phyloP scores from a whole-genome alignment of 2,113 vertebrate genomes.

The Puma concolor region DNA sequence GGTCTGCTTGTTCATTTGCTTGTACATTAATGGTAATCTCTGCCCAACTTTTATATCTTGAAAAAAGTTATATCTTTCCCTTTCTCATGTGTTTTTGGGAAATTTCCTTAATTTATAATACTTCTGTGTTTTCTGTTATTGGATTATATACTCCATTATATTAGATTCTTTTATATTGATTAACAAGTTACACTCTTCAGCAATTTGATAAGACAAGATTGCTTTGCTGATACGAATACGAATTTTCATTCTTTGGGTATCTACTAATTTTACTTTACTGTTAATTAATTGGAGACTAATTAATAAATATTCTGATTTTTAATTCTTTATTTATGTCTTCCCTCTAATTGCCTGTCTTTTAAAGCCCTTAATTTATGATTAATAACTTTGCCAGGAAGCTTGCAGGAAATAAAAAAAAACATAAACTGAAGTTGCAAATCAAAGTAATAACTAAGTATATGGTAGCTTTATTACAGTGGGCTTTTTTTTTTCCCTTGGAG shows the following conservation, averaged over 20 bases:
- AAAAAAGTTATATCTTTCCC: not conserved
- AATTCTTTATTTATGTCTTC: conserved; percentile 42
- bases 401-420: not conserved
- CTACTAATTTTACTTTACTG: conserved; percentile 1
- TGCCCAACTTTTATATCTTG: not conserved
- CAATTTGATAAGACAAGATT: not conserved
- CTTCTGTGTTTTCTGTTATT: conserved; percentile 20
- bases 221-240: conserved; percentile 26
- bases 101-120: not conserved
- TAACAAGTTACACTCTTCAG: not conserved
- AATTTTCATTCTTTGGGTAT: conserved; percentile 9
- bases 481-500: not conserved
- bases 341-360: conserved; percentile 39
- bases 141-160: not conserved
- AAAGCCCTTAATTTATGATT: conserved; percentile 27
- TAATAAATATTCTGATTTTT: conserved; percentile 40
- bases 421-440: not conserved
- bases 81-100: not conserved
- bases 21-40: not conserved
- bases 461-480: not conserved
- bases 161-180: not conserved
- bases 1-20: not conserved
- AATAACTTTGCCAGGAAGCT: conserved; percentile 29
- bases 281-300: conserved; percentile 28
- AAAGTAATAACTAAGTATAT: not conserved